Evolutionary conservation across 2,797 vertebrate genomes (phyloP), one percentile per base, ranked within the genome.

Genomic region (Enteromius treurensis): DNA sequence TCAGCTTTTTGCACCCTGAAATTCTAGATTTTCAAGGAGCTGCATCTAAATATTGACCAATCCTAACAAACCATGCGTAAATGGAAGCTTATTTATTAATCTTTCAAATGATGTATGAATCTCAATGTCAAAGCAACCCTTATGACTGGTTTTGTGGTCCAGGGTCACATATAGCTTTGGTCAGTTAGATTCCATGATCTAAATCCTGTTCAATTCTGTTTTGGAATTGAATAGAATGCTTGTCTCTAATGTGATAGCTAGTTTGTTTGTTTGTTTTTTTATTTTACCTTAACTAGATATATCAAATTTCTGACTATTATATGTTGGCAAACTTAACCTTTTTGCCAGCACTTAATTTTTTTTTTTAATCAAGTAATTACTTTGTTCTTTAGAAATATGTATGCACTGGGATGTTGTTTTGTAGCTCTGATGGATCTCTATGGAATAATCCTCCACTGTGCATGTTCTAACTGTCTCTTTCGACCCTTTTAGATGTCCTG

Each of bases 401-500:
- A 75, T 79, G 51, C 64, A 80, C 32, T 64, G 10, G n/a, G 10
- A 70, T 58, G 49, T 42, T 70, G 19, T n/a, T 40, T 40, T 47
- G 55, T 70, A 77, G 15, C 23, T 32, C 6, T 80, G 15, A 26
- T 70, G 51, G 23, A 55, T 23, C 19, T n/a, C 6, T 65, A 51
- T 34, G 51, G 23, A 19, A 53, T 65, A 49, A 47, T 15, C 29
- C 62, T 53, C 45, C 74, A 45, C 42, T 80, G 51, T 80, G 77
- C 29, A 58, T 85, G 84, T 82, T 79, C 67, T 88, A 85, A 90
- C 80, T 73, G 26, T 87, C 51, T 89, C 83, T 87, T 89, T 90
- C 71, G 65, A 91, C 87, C 83, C 65, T 89, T 95, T 90, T 90
- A 94, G 90, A 92, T 95, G 92, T 85, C 90, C 91, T 40, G 85